Base-by-base conservation (phyloP, 2,113 vertebrate genomes). In the Varanus salvator region DNA sequence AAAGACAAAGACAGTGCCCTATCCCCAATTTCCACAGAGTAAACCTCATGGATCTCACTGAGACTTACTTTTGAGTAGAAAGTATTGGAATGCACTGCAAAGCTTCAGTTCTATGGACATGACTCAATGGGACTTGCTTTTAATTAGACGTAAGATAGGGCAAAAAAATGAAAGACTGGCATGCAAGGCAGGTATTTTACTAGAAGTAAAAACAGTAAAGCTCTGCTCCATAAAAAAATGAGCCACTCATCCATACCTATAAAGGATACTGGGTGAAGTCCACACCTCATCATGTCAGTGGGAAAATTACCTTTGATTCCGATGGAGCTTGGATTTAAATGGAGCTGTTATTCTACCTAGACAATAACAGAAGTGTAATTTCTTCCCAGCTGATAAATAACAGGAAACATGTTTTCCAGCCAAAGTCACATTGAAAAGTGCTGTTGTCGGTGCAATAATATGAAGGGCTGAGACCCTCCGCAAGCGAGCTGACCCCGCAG, bases 391-490 rank as follows among this genome's bases (percentile, higher is more conserved):
- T 90, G 19, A 78, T 3, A 90, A 8, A 90, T 27, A 92, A 88
- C 1, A 1, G 64, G 84, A 88, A 89, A 74, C 25, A 0, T 27
- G 85, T 75, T 69, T 86, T 25, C 17, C 68, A 44, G 86, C 0
- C 8, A 75, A 93, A 92, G 54, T 85, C 1, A 80, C 31, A 48
- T 57, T 74, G 69, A 90, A 85, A 94, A 85, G 6, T 52, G 66
- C 3, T 93, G 85, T 86, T 52, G 84, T 29, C 90, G 74, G 84
- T 48, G 66, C 80, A 84, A 68, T 74, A 92, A 25, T 88, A 8
- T n/a, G 50, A 91, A 69, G 57, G 64, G 50, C 90, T 84, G 87
- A 82, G 84, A 64, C 6, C 60, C 90, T 92, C 87, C 92, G 85
- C 78, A 90, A 92, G 77, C 87, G 90, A 19, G 4, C 0, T 93